Conservation (phyloP, 30 jellyfish, hydroid and myxozoan species). For the Aurelia coerulea region DNA sequence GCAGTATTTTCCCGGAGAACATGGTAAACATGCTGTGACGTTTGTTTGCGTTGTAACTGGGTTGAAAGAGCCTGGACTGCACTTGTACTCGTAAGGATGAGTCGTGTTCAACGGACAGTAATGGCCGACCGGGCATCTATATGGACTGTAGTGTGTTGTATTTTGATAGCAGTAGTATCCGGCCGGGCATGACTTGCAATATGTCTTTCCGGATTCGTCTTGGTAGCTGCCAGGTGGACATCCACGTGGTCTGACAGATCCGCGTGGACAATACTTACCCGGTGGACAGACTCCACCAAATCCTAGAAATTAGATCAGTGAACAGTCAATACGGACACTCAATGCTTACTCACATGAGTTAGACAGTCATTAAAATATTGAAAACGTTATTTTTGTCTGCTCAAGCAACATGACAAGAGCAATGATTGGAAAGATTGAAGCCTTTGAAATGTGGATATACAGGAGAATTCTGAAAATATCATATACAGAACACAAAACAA, state of each 20-base stretch:
- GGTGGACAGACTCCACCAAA: conserved; percentile 97
- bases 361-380: too few species aligned
- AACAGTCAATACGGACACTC: background rate
- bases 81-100: conserved; percentile 74
- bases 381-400: too few species aligned
- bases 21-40: conserved; percentile 83
- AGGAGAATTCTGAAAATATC: too few species aligned
- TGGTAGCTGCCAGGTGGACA: conserved; percentile 99
- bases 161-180: conserved; percentile 93
- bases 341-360: too few species aligned
- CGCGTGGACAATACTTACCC: conserved; percentile 91
- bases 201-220: conserved; percentile 84
- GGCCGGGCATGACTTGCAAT: conserved; percentile 89
- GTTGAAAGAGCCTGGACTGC: conserved; percentile 97
- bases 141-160: conserved; percentile 66
- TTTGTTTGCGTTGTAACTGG: conserved; percentile 70
- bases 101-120: conserved; percentile 96
- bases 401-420: too few species aligned
- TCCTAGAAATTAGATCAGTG: conserved; percentile 40
- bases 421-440: too few species aligned
- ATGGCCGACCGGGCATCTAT: conserved; percentile 89
- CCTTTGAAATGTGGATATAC: too few species aligned
- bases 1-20: conserved; percentile 95
- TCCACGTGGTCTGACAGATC: conserved; percentile 82
- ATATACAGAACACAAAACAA: too few species aligned